Evolutionary conservation across 2,113 vertebrate genomes (phyloP).

Genomic region (Sceloporus undulatus): DNA sequence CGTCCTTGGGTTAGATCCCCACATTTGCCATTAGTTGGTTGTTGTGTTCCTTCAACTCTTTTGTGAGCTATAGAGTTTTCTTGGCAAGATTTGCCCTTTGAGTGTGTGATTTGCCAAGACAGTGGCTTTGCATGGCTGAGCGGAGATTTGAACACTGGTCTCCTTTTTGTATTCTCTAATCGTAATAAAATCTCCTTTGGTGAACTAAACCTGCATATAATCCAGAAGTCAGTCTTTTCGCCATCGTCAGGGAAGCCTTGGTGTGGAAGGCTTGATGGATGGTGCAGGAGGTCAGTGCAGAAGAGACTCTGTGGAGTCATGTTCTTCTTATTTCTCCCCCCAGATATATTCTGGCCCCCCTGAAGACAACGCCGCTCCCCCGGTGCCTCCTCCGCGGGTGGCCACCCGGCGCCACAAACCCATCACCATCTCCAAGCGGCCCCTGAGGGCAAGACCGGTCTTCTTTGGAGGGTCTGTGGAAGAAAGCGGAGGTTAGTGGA

Average conservation of each 20-base stretch:
- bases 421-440: constrained; percentile 97
- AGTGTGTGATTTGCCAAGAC: no score
- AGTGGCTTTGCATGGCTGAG: no score
- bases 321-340: constrained; percentile 11
- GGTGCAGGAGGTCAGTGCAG: background rate
- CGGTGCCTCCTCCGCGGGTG: constrained; percentile 90
- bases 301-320: fast-evolving
- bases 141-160: no score
- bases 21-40: no score
- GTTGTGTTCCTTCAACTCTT: no score
- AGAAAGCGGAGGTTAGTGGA: constrained; percentile 84
- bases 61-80: no score
- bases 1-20: no score
- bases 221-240: background rate
- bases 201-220: no score
- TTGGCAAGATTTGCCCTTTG: no score
- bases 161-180: no score
- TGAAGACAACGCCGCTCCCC: constrained; percentile 86
- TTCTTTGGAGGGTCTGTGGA: constrained; percentile 80
- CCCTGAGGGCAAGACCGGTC: constrained; percentile 82
- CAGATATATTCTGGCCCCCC: constrained; percentile 92
- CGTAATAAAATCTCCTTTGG: no score
- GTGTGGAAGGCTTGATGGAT: background rate
- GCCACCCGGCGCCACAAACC: constrained; percentile 91
- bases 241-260: background rate